Base-by-base conservation (phyloP, 2,888 invertebrate species). In the Lottia scabra region DNA sequence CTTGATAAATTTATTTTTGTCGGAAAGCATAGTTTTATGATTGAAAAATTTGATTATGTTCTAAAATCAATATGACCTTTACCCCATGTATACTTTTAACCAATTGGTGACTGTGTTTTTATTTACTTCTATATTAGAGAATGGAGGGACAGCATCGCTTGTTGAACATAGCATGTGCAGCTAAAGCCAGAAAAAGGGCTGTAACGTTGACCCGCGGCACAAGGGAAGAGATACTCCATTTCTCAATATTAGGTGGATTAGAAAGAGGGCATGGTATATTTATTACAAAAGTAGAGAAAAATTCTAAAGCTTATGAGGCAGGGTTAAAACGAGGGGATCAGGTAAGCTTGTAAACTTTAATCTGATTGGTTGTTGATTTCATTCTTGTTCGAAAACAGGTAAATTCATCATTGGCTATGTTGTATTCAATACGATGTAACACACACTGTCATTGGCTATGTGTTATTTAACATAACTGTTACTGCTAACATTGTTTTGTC, bases 301-400 rank as follows among this genome's bases (percentile, higher is more conserved):
- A 94, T 78, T 96, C 97, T 1, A 97, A 97, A 90, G 96, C 98
- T 10, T 96, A 97, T 90, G 96, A 97, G 89, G 95, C 97, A 30
- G 99, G 99, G 0, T 91, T 99, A 67, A 98, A 98, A 90, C 92
- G 98, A 70, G 99, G 98, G 62, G 99, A 99, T 91, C 98, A 99
- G 87, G 90, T 91, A 74, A 68, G 70, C 56, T 5, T 67, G 45
- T 48, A 13, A 46, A 26, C 44, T 26, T 19, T 26, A 46, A 26
- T 45, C 3, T 48, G 44, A 67, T 45, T 67, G 46, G 43, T 23
- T 45, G 6, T 19, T 67, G 23, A 38, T 10, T 8, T 19, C 19
- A 6, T 19, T 62, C 6, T 15, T 12, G 6, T 8, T 62, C 13
- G 19, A 23, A 23, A 62, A 6, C 19, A 62, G 19, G 62, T 26